Percentiles rank a stretch among this genome's conserved stretches.
Conservation (phyloP, 2,113 vertebrate genomes). For the Cricetomys ansorgei region DNA sequence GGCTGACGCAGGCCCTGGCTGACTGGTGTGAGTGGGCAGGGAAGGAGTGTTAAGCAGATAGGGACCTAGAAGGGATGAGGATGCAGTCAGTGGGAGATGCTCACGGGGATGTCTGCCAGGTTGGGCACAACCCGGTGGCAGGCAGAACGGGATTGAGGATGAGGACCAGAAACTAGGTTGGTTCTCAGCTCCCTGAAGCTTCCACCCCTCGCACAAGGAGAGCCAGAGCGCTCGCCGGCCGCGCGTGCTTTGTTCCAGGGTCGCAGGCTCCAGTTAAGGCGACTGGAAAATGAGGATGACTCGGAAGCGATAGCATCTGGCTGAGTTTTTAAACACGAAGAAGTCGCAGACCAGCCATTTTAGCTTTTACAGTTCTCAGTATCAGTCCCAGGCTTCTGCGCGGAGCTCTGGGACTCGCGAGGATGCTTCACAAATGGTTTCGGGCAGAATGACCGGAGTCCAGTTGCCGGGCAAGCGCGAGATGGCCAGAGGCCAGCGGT, state of each 20-base stretch:
- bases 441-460: neutral
- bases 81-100: neutral
- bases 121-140: neutral
- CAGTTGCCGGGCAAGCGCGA: neutral
- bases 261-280: neutral
- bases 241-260: neutral
- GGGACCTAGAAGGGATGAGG: neutral
- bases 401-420: neutral
- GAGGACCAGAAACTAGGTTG: neutral
- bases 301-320: neutral
- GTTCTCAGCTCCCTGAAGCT: neutral
- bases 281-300: neutral
- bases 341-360: slow-evolving; percentile 85
- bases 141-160: neutral
- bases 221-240: rapidly evolving
- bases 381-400: neutral
- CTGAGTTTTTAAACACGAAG: slow-evolving; percentile 48
- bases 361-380: slow-evolving; percentile 66
- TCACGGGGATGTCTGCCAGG: too few species aligned
- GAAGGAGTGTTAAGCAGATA: too few species aligned
- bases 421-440: neutral
- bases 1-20: slow-evolving; percentile 31
- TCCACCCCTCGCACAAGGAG: rapidly evolving
- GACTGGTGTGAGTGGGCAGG: rapidly evolving
- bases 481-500: neutral